Base-by-base conservation (phyloP, 2,797 vertebrate genomes). In the Gadopsis bispinosus region DNA sequence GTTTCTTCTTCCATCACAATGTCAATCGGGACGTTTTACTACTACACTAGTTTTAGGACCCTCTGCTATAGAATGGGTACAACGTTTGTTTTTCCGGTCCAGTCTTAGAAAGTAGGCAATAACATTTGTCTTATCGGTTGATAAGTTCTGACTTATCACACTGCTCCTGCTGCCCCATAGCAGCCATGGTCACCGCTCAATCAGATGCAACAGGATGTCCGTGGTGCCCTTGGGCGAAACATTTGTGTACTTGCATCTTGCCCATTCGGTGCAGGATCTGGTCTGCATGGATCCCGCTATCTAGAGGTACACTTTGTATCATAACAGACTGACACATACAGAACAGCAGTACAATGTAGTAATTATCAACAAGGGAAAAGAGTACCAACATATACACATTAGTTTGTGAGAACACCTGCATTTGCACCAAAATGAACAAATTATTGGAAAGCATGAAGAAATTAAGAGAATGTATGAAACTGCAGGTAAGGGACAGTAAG, bases 391-490 rank as follows among this genome's bases (percentile, higher is more conserved):
- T 63, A 29, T 2, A 63, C 11, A 19, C 39, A 19, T 50, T 9
- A 16, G 9, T 60, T 37, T 70, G n/a, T 71, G 67, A 74, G 60
- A 29, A 26, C 48, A 61, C 63, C 43, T 31, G 26, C 53, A 31
- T 61, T 31, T 62, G 59, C 53, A 19, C 11, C 9, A 20, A 76
- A 77, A 79, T 64, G n/a, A 60, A 35, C 51, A 69, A 71, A 86
- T 72, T 74, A 77, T 19, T 72, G 73, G 39, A 71, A 59, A 72
- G 69, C 31, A 72, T 17, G n/a, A 73, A 39, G 45, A 69, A 72
- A 79, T 80, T 41, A 83, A 83, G 72, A 41, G 26, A 69, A 81
- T 77, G 61, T 50, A 55, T 54, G 26, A 69, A 84, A 83, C 50
- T 78, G 51, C 48, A 26, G 26, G 26, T 26, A 26, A 26, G 33